These are phyloP conservation scores for Malacoctenus gilli DNA, from an alignment of 2,797 vertebrate species.

Conservation along the genomic window DNA sequence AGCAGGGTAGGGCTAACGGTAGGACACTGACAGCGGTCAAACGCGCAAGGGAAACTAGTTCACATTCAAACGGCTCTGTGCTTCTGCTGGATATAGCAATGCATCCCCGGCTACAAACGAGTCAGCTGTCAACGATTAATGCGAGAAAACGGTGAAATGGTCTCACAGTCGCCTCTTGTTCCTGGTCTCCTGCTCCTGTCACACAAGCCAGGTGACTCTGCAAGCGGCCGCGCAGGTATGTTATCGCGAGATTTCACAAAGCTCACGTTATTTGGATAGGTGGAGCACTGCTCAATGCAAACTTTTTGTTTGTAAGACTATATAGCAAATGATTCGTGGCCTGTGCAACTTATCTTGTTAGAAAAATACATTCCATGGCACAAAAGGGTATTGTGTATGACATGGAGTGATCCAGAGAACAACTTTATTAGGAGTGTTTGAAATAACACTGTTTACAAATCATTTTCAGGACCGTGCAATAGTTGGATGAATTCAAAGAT, in stretches of 20 bases:
- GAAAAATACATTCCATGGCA: too few relatives aligned
- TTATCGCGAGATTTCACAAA: slow-evolving; percentile 64
- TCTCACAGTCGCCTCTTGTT: slow-evolving; percentile 54
- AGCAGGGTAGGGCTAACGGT: slow-evolving; percentile 59
- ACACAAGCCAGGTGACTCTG: slow-evolving; percentile 61
- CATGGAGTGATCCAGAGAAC: too few relatives aligned
- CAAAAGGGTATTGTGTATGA: too few relatives aligned
- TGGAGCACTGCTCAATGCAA: too few relatives aligned
- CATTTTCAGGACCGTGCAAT: too few relatives aligned
- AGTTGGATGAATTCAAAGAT: too few relatives aligned
- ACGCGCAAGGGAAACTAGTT: slow-evolving; percentile 29
- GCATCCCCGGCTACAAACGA: rapidly evolving
- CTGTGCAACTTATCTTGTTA: too few relatives aligned
- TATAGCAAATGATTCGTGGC: too few relatives aligned
- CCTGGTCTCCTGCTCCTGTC: slow-evolving; percentile 47
- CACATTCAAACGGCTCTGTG: rapidly evolving
- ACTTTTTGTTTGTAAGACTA: not conserved
- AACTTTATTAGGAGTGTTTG: too few relatives aligned
- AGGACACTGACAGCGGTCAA: slow-evolving; percentile 75
- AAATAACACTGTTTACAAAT: too few relatives aligned
- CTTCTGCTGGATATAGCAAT: too few relatives aligned
- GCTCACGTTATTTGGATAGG: too few relatives aligned
- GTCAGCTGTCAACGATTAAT: not conserved
- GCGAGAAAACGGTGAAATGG: slow-evolving; percentile 12
- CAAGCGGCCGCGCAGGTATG: slow-evolving; percentile 46